A percentile compares a stretch with the other conserved stretches of the same genome.
These are phyloP conservation scores for Euwallacea fornicatus DNA, from an alignment of 1,140 invertebrate species.

Conservation along the genomic window DNA sequence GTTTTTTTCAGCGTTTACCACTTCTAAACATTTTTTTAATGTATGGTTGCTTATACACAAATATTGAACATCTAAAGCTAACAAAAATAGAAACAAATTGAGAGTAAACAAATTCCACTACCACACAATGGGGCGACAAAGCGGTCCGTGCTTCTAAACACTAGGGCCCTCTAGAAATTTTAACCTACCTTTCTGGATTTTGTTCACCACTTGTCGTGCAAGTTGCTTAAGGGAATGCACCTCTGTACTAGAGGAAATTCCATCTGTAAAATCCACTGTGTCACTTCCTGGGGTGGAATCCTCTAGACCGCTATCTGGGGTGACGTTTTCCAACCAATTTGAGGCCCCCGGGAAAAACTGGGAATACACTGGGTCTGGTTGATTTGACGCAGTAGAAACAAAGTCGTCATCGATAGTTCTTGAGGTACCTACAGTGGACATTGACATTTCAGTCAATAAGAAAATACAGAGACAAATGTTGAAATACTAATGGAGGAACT, in stretches of 20 bases:
- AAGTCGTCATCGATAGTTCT: background rate
- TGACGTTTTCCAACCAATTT: conserved; percentile 51
- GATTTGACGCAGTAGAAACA: background rate
- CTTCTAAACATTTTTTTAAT: too few species aligned
- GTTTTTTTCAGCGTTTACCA: too few species aligned
- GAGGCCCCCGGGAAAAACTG: conserved; percentile 70
- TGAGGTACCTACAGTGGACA: background rate
- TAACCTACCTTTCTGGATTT: conserved; percentile 1
- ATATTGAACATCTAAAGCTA: too few species aligned
- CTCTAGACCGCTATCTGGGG: conserved; percentile 62
- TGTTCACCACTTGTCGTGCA: conserved; percentile 44
- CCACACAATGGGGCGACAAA: too few species aligned
- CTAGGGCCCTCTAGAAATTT: too few species aligned
- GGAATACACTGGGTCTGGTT: conserved; percentile 62
- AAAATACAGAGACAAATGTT: too few species aligned
- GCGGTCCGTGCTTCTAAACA: too few species aligned
- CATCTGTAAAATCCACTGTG: conserved; percentile 32
- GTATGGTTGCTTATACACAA: too few species aligned
- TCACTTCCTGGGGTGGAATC: conserved; percentile 59
- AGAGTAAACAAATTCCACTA: too few species aligned
- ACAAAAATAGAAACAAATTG: too few species aligned
- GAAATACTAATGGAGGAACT: too few species aligned
- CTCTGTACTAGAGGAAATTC: conserved; percentile 22
- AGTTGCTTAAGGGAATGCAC: conserved; percentile 45
- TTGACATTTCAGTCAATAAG: too few species aligned